Evolutionary conservation across 1,140 invertebrate genomes (phyloP), one percentile per base, ranked within the genome.

Genomic region (Lucilia sericata): DNA sequence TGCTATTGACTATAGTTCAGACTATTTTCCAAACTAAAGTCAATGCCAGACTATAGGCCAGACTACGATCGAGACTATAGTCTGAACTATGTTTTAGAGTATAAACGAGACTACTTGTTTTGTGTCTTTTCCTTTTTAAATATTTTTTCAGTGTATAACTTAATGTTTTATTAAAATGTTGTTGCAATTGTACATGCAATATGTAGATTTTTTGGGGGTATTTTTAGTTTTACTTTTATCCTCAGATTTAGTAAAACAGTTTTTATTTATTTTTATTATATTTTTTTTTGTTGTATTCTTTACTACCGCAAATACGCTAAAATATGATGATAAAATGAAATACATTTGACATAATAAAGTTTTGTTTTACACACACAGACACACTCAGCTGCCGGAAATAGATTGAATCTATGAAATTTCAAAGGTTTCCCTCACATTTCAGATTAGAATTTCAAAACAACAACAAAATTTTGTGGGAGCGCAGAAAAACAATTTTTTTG

Each of bases 271-370:
- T 60, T 60, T 0, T 60, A 5, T 60, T 60, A n/a, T 9, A 5
- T 60, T 60, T 60, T 10, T 14, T 60, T n/a, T 60, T 60, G 13
- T 14, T 5, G 5, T 42, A 42, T 42, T 42, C 42, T 42, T 30
- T 42, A 42, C 42, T 60, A 60, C 55, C n/a, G 55, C 13, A 60
- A 60, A 60, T 60, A n/a, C 55, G 55, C 55, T 60, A 17, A 60
- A 60, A 60, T 60, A 60, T 60, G 55, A 60, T 60, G 55, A 60
- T 60, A 60, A n/a, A 60, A 60, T 60, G 55, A 14, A 60, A 60
- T 60, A 60, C 55, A 60, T 70, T 70, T 21, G 65, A 70, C 65
- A 70, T 70, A 70, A 70, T 70, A 70, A 70, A 70, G 65, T 70
- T 70, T 60, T n/a, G 14, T 60, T 60, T 4, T 55, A 14, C 51